Conservation (phyloP, 2,888 invertebrate species). For the Labia minor region DNA sequence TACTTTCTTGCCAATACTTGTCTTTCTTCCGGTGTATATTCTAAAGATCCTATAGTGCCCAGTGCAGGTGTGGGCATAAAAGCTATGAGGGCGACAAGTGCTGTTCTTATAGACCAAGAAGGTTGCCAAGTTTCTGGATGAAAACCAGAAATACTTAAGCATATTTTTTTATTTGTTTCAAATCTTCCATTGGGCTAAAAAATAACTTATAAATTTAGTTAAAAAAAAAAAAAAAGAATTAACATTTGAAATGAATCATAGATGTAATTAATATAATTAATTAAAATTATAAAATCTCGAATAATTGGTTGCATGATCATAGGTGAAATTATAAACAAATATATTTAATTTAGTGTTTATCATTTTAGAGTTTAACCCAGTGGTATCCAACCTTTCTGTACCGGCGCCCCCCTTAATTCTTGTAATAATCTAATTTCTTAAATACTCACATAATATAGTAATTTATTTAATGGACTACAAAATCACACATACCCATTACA, state of each 20-base stretch:
- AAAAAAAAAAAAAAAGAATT: conserved; percentile 14
- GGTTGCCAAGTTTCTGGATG: conserved; percentile 99
- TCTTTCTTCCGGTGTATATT: conserved; percentile 77
- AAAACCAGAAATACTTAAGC: conserved; percentile 87
- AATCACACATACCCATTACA: no score
- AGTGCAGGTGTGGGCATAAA: conserved; percentile 87
- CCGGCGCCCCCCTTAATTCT: no score
- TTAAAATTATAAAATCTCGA: background rate
- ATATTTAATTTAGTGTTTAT: no score
- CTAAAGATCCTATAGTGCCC: conserved; percentile 83
- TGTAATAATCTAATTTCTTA: no score
- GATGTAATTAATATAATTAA: conserved; percentile 8
- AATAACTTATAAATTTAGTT: no score
- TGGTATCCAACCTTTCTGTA: no score
- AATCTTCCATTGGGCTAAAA: conserved; percentile 83
- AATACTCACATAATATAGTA: no score
- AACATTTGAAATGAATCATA: background rate
- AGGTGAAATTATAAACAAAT: no score
- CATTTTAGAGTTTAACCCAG: no score
- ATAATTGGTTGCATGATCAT: no score
- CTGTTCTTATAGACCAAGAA: conserved; percentile 91
- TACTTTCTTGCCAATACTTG: conserved; percentile 67
- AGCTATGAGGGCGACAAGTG: conserved; percentile 79
- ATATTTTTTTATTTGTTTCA: conserved; percentile 87
- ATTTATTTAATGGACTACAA: no score